Conservation (phyloP, 2,797 vertebrate genomes). For the Danio choprae region DNA sequence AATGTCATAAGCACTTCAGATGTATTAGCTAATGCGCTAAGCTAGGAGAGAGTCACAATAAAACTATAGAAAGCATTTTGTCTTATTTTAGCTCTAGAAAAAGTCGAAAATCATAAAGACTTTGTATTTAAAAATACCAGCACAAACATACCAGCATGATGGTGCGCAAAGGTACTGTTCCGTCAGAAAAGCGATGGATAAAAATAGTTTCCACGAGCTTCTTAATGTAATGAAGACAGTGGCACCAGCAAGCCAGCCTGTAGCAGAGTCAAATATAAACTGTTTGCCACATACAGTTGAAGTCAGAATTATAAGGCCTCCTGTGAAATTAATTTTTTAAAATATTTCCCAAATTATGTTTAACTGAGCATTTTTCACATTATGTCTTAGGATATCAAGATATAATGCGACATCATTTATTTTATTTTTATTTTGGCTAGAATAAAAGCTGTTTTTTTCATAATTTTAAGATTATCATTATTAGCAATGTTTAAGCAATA, state of each 20-base stretch:
- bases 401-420: too few relatives aligned
- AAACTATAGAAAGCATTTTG: background rate
- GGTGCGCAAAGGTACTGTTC: slow-evolving; percentile 75
- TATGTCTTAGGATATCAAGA: too few relatives aligned
- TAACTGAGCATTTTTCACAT: background rate
- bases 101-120: background rate
- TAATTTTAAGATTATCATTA: too few relatives aligned
- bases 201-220: slow-evolving; percentile 78
- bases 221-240: slow-evolving; percentile 81
- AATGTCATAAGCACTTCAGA: slow-evolving; percentile 24
- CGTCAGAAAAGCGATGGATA: slow-evolving; percentile 77
- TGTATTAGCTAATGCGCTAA: background rate
- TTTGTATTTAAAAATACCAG: background rate
- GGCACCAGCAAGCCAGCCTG: slow-evolving; percentile 79
- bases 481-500: too few relatives aligned
- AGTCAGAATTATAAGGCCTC: too few relatives aligned
- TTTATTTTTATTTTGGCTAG: too few relatives aligned
- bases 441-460: too few relatives aligned
- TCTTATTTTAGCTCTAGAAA: background rate
- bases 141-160: slow-evolving; percentile 70
- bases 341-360: too few relatives aligned
- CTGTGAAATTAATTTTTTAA: too few relatives aligned
- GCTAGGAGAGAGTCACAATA: background rate
- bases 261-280: slow-evolving; percentile 22
- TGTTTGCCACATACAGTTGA: background rate